Evolutionary conservation across 1,140 invertebrate genomes (phyloP), one percentile per base, ranked within the genome.

Genomic region (Micrasema longulum): DNA sequence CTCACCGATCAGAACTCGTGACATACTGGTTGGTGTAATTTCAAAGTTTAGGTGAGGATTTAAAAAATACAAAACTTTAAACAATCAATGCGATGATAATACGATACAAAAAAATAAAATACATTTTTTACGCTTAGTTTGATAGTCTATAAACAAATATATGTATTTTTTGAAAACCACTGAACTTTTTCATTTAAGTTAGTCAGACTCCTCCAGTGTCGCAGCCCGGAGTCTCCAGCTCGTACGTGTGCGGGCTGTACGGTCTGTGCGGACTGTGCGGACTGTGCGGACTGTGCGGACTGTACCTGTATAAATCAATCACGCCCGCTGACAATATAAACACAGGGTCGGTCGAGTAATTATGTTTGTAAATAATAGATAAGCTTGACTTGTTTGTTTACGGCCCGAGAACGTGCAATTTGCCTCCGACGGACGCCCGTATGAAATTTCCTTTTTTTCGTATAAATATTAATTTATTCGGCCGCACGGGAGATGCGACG

Each of bases 301-400:
- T 16, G 7, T 16, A 52, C 53, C 52, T 55, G 20, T 36, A 65
- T 75, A 75, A 75, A 75, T 75, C 73, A 75, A 75, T 75, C 73
- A 72, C 45, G 5, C 48, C 52, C 66, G 73, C 65, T 75, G 73
- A 75, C 73, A 71, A 70, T 55, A 43, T 75, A 75, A 75, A 72
- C 62, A 72, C 73, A 69, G 65, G 66, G 65, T 38, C 57, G 69
- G 36, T 26, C 35, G 38, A 20, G 53, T 75, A 75, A 75, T 75
- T 75, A 75, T 75, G 72, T 75, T 71, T 67, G 69, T 75, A 72
- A 75, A 75, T 75, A 72, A 75, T 71, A 72, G 69, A 75, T 71
- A 69, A 67, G 64, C 68, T 60, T n/a, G 41, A 62, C 38, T 62
- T 74, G 73, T 72, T 75, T 75, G 73, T 72, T 75, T 71, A 63